Conservation (phyloP, 2,888 invertebrate genomes). For the Pimpla rufipes region DNA sequence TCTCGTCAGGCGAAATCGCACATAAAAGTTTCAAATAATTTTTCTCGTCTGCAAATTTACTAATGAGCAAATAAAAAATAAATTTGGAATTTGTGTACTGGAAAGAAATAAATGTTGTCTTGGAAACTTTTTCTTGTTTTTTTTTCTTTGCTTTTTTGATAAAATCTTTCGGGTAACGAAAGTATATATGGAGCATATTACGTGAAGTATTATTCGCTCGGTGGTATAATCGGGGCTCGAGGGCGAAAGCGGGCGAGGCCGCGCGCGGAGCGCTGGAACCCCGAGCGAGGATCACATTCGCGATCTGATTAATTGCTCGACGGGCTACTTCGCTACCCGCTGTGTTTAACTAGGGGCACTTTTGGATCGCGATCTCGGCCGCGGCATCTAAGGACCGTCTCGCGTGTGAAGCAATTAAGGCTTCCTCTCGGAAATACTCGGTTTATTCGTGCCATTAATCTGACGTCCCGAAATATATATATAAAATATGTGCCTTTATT, state of each 20-base stretch:
- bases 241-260: constrained; percentile 60
- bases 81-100: no score
- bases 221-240: constrained; percentile 57
- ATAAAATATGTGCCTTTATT: background rate
- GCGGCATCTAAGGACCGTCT: constrained; percentile 66
- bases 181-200: constrained; percentile 18
- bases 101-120: no score
- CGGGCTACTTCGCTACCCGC: constrained; percentile 67
- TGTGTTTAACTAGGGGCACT: constrained; percentile 68
- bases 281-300: constrained; percentile 36
- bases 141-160: background rate
- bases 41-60: no score
- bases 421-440: constrained; percentile 67
- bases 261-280: constrained; percentile 1
- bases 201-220: constrained; percentile 39
- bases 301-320: constrained; percentile 68
- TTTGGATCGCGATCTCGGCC: constrained; percentile 65
- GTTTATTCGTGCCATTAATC: constrained; percentile 60
- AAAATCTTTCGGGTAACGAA: background rate
- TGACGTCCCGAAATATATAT: constrained; percentile 7
- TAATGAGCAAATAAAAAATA: no score
- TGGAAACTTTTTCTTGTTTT: no score
- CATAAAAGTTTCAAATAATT: no score
- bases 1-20: no score
- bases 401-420: constrained; percentile 70